phyloP scores from a whole-genome alignment of 2,797 vertebrate species.

The Ataeniobius toweri region DNA sequence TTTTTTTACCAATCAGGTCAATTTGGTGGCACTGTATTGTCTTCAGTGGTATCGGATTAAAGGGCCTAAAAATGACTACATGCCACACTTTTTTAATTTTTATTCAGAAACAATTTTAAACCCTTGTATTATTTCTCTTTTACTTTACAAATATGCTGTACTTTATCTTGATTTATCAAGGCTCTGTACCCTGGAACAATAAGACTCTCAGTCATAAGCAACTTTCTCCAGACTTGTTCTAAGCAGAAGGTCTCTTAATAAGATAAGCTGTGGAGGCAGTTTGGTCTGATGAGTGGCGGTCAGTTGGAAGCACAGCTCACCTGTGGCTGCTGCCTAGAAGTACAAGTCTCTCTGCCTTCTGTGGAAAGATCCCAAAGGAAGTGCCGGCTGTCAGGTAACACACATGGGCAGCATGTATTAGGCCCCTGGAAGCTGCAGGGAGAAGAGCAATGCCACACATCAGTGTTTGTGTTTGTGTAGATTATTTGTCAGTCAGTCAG shows the following conservation, averaged over 20 bases:
- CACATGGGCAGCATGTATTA: conserved; percentile 87
- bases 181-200: too few species aligned
- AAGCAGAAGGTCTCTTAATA: background rate
- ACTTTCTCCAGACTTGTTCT: too few species aligned
- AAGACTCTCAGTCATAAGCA: too few species aligned
- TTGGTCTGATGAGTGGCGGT: background rate
- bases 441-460: conserved; percentile 11
- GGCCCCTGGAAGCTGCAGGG: conserved; percentile 83
- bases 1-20: too few species aligned
- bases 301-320: conserved; percentile 65
- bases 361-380: conserved; percentile 82
- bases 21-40: too few species aligned
- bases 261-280: background rate
- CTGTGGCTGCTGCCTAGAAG: conserved; percentile 88
- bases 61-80: too few species aligned
- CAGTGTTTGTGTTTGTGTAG: background rate
- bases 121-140: too few species aligned
- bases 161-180: too few species aligned
- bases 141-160: too few species aligned
- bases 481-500: conserved; percentile 8
- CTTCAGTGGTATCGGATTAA: too few species aligned
- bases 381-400: conserved; percentile 87
- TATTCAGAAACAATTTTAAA: too few species aligned
- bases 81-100: too few species aligned
- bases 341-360: conserved; percentile 81